Percentiles rank a stretch among this genome's conserved stretches.
Conservation (phyloP, 1,140 invertebrate species). For the Drosophila littoralis region DNA sequence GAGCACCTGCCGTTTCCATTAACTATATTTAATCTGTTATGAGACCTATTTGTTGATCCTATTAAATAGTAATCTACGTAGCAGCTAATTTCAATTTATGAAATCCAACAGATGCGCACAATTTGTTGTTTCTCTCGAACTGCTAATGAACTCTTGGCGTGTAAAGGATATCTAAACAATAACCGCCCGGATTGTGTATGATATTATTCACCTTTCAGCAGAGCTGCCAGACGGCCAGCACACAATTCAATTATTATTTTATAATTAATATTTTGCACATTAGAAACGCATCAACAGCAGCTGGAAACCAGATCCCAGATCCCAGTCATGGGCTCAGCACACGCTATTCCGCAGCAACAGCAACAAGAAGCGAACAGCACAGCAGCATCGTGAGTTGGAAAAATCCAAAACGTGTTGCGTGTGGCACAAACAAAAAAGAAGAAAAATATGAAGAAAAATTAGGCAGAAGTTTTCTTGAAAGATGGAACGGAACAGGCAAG, state of each 20-base stretch:
- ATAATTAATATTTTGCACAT: slow-evolving; percentile 84
- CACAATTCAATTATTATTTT: slow-evolving; percentile 82
- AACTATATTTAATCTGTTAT: slow-evolving; percentile 27
- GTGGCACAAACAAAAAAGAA: slow-evolving; percentile 46
- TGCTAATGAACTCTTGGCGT: slow-evolving; percentile 75
- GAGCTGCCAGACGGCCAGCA: slow-evolving; percentile 51
- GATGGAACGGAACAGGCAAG: slow-evolving; percentile 19
- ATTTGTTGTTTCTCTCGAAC: slow-evolving; percentile 14
- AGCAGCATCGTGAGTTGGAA: slow-evolving; percentile 12
- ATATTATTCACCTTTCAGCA: slow-evolving; percentile 59
- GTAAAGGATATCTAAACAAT: slow-evolving; percentile 43
- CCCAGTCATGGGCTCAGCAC: slow-evolving; percentile 58
- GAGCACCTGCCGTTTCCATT: background rate
- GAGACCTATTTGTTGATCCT: slow-evolving; percentile 39
- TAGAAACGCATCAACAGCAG: slow-evolving; percentile 80
- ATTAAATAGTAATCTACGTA: slow-evolving; percentile 61
- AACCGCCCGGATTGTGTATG: slow-evolving; percentile 13
- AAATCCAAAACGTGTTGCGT: slow-evolving; percentile 52
- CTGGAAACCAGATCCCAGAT: slow-evolving; percentile 34
- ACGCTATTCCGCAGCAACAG: slow-evolving; percentile 44
- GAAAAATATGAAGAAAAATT: slow-evolving; percentile 65
- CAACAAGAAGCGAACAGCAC: background rate
- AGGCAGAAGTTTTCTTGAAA: slow-evolving; percentile 45
- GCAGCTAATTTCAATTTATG: slow-evolving; percentile 59
- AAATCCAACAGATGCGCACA: slow-evolving; percentile 55